Evolutionary conservation across 2,113 vertebrate genomes (phyloP), one percentile per base, ranked within the genome.

Genomic region (Paracanthobrama guichenoti): DNA sequence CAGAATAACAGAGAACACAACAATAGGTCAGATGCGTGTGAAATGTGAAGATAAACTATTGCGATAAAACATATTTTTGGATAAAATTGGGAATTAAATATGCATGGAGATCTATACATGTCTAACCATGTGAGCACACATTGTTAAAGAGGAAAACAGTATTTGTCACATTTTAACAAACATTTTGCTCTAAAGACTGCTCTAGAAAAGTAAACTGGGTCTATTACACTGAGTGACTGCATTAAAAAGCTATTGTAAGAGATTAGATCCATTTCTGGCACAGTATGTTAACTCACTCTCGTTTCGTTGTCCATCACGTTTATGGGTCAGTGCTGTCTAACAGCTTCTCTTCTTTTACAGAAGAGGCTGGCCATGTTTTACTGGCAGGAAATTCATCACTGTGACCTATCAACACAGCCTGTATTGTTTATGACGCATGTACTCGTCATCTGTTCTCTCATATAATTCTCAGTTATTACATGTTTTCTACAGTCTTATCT

Each of bases 241-340:
- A 71, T 82, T 77, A 59, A 77, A 82, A 76, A 35, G 62, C 60
- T 31, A 59, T 50, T 57, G 39, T 55, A 44, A 46, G 28, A 10
- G 20, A 86, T 82, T 35, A 20, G 66, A 79, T 86, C 55, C 14
- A 84, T 79, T 77, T 26, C 28, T 72, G 44, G 69, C 71, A 72
- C 78, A 83, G 24, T 46, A 24, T 3, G 62, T 24, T 86, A 75
- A 5, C 81, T 79, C 53, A 44, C 39, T 35, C 72, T 28, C 8
- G 42, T 42, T 62, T 55, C 55, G 22, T 55, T 74, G 67, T 64
- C 55, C 74, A 72, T 79, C 74, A 78, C 3, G 5, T 83, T 83
- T 78, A 82, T 78, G 85, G 16, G 64, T 24, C 50, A 67, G 28
- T 60, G 73, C 35, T 50, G 28, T 78, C 22, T 12, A 26, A 78